Evolutionary conservation across 2,113 vertebrate species (phyloP), one percentile per base, ranked within the genome.

Genomic region (Motacilla alba): DNA sequence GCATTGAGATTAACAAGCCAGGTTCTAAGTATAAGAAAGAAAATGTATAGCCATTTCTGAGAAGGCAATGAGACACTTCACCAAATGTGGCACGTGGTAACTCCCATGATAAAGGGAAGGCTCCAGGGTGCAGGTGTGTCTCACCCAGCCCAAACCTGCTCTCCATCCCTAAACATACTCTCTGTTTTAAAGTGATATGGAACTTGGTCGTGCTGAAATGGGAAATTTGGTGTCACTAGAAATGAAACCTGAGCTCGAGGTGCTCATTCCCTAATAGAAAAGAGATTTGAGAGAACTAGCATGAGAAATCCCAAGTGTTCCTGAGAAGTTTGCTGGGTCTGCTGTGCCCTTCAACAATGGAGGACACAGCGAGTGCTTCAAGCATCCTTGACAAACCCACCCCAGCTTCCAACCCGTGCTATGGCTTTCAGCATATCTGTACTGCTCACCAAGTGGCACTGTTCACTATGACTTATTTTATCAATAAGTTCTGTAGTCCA

Each of bases 51-150:
- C 23, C 59, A 26, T 73, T 83, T 87, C 60, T 81, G 24, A 50
- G 37, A 80, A 16, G 14, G 8, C 12, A 77, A 30, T 31, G n/a
- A 59, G 59, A n/a, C 20, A 18, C 41, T 68, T 55, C 17, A 22
- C 2, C 1, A 39, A 59, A 46, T 17, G 5, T n/a, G 17, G 7
- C 5, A 13, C 6, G 9, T 21, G 10, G n/a, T 37, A 41, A 44
- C 7, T 44, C 10, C 11, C 7, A 44, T 21, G 22, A 49, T 5
- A 62, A 77, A 80, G 20, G 11, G 7, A 33, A 31, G 37, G 31
- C 10, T 37, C 15, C 15, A 43, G 37, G 10, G 28, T 23, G 13
- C 1, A 4, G 4, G 4, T 41, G 8, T 64, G n/a, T 26, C 50
- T 86, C 14, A 4, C 47, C 6, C 27, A 75, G 52, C 20, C 35